A percentile compares a stretch with the other conserved stretches of the same genome.
These are phyloP conservation scores for Gambusia holbrooki DNA, from an alignment of 2,113 vertebrate genomes.

Conservation along the genomic window DNA sequence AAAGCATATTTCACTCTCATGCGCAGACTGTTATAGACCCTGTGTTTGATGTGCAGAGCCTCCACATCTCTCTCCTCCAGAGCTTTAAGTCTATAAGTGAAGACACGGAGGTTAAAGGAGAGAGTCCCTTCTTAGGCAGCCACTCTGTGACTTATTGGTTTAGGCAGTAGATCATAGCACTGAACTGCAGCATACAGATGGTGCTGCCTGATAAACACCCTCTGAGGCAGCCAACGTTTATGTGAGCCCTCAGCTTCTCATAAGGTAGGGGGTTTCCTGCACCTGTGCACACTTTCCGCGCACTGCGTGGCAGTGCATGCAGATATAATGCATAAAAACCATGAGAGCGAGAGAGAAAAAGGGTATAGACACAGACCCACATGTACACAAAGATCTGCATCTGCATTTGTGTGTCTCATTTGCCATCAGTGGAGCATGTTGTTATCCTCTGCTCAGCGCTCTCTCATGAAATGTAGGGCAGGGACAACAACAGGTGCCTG, in stretches of 20 bases:
- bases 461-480: constrained; percentile 81
- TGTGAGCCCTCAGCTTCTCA: constrained; percentile 59
- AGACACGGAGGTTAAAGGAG: constrained; percentile 71
- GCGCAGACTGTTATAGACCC: constrained; percentile 41
- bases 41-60: constrained; percentile 64
- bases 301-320: constrained; percentile 37
- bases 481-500: constrained; percentile 83
- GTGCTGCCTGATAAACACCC: constrained; percentile 70
- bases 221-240: constrained; percentile 57
- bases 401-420: constrained; percentile 73
- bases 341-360: neutral
- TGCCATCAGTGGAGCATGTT: constrained; percentile 79
- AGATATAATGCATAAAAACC: constrained; percentile 50
- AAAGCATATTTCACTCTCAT: constrained; percentile 48
- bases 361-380: constrained; percentile 3
- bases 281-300: constrained; percentile 57
- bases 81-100: constrained; percentile 63
- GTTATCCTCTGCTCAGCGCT: constrained; percentile 76
- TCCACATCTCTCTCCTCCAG: constrained; percentile 58
- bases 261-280: constrained; percentile 64
- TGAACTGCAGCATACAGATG: constrained; percentile 75
- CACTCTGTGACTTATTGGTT: constrained; percentile 71
- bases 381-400: constrained; percentile 51
- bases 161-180: constrained; percentile 66
- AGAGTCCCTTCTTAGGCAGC: constrained; percentile 55